phyloP scores from a whole-genome alignment of 2,113 vertebrate species.

The Tyto alba region DNA sequence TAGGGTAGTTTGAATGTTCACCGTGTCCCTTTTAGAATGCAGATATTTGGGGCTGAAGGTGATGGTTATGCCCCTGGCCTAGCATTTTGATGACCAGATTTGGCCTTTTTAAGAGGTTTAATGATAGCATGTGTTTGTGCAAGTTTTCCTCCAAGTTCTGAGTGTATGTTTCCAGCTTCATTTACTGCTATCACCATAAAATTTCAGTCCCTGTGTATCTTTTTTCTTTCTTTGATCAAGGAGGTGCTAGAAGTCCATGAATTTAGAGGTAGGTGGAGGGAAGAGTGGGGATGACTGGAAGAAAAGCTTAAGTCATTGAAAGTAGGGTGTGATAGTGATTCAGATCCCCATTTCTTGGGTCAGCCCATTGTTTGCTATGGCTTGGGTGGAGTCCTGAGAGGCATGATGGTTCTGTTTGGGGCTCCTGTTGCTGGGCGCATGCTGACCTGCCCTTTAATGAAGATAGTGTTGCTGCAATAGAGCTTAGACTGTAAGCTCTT shows the following conservation, averaged over 20 bases:
- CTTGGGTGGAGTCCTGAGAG: neutral
- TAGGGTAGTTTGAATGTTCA: fast-evolving
- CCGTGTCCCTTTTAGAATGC: neutral
- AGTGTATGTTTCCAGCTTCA: neutral
- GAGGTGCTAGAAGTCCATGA: neutral
- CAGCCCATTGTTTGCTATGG: neutral
- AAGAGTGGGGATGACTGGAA: neutral
- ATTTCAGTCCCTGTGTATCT: neutral
- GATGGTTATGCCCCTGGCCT: neutral
- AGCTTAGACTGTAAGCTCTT: neutral
- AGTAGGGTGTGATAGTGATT: neutral
- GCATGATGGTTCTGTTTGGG: neutral
- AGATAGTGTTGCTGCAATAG: neutral
- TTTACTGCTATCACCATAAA: neutral
- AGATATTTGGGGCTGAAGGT: neutral
- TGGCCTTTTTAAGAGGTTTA: neutral
- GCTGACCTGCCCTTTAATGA: neutral
- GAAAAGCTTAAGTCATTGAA: neutral
- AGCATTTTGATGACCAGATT: neutral
- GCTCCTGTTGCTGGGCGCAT: neutral
- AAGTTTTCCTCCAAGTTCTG: neutral
- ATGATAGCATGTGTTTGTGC: neutral
- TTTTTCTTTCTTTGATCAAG: neutral
- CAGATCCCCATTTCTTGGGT: neutral
- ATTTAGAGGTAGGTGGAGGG: neutral